These are phyloP conservation scores for Dallia pectoralis DNA, from an alignment of 2,797 vertebrate genomes.

Conservation along the genomic window DNA sequence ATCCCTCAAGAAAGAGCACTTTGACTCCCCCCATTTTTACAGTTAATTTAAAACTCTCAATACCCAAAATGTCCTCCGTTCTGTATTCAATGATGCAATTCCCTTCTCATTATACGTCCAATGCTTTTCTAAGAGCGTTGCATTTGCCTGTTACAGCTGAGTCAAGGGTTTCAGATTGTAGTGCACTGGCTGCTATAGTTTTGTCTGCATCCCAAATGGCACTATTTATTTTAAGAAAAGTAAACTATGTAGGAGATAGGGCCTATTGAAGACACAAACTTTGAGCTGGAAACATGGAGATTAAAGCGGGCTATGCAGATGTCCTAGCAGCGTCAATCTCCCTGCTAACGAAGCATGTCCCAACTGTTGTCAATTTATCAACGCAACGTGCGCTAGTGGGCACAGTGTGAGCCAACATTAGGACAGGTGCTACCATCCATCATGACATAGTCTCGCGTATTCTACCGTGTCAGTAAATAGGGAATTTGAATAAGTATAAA, in stretches of 20 bases:
- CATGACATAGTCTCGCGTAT: slow-evolving; percentile 96
- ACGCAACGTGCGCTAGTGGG: slow-evolving; percentile 99
- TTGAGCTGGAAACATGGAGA: slow-evolving; percentile 45
- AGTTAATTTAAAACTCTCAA: background rate
- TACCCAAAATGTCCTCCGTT: slow-evolving; percentile 13
- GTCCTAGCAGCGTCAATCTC: slow-evolving; percentile 95
- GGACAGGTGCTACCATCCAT: slow-evolving; percentile 99
- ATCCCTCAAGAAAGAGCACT: background rate
- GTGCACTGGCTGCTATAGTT: slow-evolving; percentile 56
- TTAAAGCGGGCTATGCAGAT: slow-evolving; percentile 61
- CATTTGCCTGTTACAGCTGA: slow-evolving; percentile 77
- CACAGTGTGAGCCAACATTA: slow-evolving; percentile 99
- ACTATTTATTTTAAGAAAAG: slow-evolving; percentile 18
- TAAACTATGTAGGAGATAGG: slow-evolving; percentile 54
- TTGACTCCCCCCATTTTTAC: background rate
- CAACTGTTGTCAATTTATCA: slow-evolving; percentile 99
- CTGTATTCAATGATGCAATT: slow-evolving; percentile 33
- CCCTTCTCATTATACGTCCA: slow-evolving; percentile 44
- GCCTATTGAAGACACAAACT: background rate
- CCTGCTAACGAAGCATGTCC: slow-evolving; percentile 94
- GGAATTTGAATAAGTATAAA: slow-evolving; percentile 99
- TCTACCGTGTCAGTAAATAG: slow-evolving; percentile 99
- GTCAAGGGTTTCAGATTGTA: slow-evolving; percentile 74
- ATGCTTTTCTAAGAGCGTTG: slow-evolving; percentile 56
- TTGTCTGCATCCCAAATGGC: background rate